A percentile compares a stretch with the other conserved stretches of the same genome.
These are phyloP conservation scores for Maniola jurtina DNA, from an alignment of 1,140 invertebrate species.

Conservation along the genomic window DNA sequence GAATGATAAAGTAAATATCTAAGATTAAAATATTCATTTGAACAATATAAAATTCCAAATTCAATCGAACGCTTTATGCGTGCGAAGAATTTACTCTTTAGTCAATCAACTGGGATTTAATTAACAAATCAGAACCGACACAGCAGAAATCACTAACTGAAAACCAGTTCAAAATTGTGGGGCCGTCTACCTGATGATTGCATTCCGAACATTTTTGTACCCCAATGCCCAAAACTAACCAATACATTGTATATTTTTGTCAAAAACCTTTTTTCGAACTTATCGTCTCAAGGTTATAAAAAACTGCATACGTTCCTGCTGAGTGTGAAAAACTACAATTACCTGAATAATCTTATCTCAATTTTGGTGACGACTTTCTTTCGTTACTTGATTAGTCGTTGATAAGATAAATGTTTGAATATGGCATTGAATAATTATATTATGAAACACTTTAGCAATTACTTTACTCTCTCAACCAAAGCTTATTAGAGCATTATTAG, in stretches of 20 bases:
- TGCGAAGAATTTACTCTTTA: not conserved
- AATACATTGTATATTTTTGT: conserved; percentile 12
- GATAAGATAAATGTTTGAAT: not conserved
- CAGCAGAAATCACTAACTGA: conserved; percentile 12
- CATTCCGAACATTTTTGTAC: conserved; percentile 29
- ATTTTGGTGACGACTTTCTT: not conserved
- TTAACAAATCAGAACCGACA: conserved; percentile 11
- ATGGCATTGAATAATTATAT: too few relatives aligned
- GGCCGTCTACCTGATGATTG: conserved; percentile 26
- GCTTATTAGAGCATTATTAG: too few relatives aligned
- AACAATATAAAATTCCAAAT: not conserved
- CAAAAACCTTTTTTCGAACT: conserved; percentile 10
- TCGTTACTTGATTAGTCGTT: not conserved
- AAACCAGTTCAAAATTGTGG: conserved; percentile 18
- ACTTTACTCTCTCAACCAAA: too few relatives aligned
- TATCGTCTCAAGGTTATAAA: not conserved
- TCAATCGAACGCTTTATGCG: not conserved
- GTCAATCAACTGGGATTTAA: conserved; percentile 12
- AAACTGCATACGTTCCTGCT: not conserved
- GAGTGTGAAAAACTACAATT: conserved; percentile 5
- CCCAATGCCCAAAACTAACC: conserved; percentile 13
- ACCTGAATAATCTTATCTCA: not conserved
- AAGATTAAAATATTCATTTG: too few relatives aligned
- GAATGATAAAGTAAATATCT: too few relatives aligned
- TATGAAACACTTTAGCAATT: too few relatives aligned